These are phyloP conservation scores for Eleginops maclovinus DNA, from an alignment of 2,113 vertebrate species.

Conservation along the genomic window DNA sequence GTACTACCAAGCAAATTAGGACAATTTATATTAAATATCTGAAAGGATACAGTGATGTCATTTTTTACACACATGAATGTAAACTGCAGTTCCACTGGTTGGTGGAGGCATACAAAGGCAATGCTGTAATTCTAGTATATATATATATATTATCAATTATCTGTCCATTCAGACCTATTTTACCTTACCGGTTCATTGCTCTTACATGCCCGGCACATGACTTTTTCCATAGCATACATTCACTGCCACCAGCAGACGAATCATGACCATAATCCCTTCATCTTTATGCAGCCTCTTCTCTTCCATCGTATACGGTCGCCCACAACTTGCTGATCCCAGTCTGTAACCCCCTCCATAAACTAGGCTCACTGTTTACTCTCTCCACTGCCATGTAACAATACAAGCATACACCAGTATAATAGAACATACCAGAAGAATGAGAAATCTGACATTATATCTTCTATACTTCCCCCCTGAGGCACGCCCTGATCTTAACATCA, in stretches of 20 bases:
- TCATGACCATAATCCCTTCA: conserved; percentile 57
- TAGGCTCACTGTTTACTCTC: conserved; percentile 28
- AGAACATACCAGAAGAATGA: conserved; percentile 26
- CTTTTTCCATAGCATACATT: conserved; percentile 22
- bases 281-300: conserved; percentile 52
- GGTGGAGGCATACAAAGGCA: no score
- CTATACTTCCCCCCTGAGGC: conserved; percentile 17
- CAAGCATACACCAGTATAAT: conserved; percentile 11
- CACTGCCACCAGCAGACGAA: conserved; percentile 26
- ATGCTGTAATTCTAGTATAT: no score
- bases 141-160: no score
- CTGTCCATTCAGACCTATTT: no score
- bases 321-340: conserved; percentile 18
- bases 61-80: no score
- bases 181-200: conserved; percentile 14
- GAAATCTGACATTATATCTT: conserved; percentile 54
- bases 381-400: background rate
- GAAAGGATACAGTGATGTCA: no score
- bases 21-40: no score
- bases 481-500: conserved; percentile 27
- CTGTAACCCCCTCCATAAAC: conserved; percentile 16
- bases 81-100: no score
- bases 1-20: no score
- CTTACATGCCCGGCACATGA: background rate
- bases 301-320: conserved; percentile 28